Conservation (phyloP, 2,113 vertebrate species). For the Corythornis cristatus region DNA sequence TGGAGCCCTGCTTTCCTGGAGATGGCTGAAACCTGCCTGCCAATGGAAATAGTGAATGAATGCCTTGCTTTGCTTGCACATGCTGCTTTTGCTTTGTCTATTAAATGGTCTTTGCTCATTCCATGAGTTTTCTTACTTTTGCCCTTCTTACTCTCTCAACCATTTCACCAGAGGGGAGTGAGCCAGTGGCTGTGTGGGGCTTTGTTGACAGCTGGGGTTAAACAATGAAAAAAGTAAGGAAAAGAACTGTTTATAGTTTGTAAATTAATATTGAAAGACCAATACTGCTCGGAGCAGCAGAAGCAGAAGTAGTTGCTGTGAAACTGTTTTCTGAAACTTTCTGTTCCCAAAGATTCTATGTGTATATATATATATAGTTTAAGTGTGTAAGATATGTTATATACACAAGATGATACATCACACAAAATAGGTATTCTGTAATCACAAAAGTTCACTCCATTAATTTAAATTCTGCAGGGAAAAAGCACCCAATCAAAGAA, state of each 20-base stretch:
- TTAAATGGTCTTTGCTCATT: neutral
- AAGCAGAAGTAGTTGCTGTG: neutral
- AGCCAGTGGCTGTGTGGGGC: neutral
- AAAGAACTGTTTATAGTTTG: neutral
- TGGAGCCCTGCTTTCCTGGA: neutral
- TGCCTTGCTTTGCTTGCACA: neutral
- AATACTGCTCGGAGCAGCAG: neutral
- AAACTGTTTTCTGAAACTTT: neutral
- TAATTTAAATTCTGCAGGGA: neutral
- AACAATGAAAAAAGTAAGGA: neutral
- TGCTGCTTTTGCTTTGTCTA: neutral
- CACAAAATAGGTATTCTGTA: neutral
- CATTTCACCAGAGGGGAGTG: too few species aligned
- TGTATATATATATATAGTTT: neutral
- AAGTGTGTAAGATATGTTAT: neutral
- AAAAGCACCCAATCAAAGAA: neutral
- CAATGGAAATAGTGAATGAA: neutral
- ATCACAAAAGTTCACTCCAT: neutral
- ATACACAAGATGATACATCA: neutral
- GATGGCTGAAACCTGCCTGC: neutral
- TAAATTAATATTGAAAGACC: neutral
- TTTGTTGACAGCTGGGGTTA: neutral
- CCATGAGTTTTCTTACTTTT: neutral
- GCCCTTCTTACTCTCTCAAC: neutral
- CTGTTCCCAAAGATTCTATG: neutral